phyloP scores from a whole-genome alignment of 1,140 invertebrate species.

The Acyrthosiphon pisum region DNA sequence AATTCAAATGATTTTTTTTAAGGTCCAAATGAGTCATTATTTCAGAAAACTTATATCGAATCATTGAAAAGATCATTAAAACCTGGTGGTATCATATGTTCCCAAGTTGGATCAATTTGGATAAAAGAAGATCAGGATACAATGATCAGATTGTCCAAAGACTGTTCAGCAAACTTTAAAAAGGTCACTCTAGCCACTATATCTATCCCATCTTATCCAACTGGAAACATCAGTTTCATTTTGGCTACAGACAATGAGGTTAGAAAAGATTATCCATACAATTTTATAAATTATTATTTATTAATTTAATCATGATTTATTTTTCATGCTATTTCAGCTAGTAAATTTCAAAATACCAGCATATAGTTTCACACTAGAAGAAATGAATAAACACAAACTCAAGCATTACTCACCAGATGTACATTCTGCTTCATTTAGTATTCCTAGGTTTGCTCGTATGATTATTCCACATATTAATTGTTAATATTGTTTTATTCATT shows the following conservation, averaged over 20 bases:
- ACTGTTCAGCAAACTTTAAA: constrained; percentile 80
- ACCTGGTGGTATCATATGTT: constrained; percentile 88
- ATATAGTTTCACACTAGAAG: constrained; percentile 70
- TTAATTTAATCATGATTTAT: not conserved
- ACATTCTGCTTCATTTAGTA: constrained; percentile 85
- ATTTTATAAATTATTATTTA: not conserved
- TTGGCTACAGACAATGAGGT: constrained; percentile 74
- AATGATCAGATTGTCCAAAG: constrained; percentile 77
- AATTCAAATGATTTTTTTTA: constrained; percentile 36
- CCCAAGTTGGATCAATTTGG: constrained; percentile 93
- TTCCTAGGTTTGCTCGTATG: constrained; percentile 82
- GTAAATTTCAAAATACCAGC: constrained; percentile 77
- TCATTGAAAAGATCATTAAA: constrained; percentile 83
- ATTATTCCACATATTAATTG: constrained; percentile 41
- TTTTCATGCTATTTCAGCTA: constrained; percentile 63
- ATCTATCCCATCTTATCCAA: constrained; percentile 94
- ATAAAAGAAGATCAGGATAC: constrained; percentile 73
- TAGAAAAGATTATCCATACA: constrained; percentile 59
- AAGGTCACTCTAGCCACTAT: constrained; percentile 79
- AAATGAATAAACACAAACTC: constrained; percentile 77
- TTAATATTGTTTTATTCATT: constrained; percentile 3
- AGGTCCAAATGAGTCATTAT: constrained; percentile 77
- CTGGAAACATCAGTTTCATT: constrained; percentile 94
- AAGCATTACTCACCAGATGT: constrained; percentile 86
- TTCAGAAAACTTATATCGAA: constrained; percentile 87